Conservation (phyloP, 1,140 invertebrate genomes). For the Aphis gossypii region DNA sequence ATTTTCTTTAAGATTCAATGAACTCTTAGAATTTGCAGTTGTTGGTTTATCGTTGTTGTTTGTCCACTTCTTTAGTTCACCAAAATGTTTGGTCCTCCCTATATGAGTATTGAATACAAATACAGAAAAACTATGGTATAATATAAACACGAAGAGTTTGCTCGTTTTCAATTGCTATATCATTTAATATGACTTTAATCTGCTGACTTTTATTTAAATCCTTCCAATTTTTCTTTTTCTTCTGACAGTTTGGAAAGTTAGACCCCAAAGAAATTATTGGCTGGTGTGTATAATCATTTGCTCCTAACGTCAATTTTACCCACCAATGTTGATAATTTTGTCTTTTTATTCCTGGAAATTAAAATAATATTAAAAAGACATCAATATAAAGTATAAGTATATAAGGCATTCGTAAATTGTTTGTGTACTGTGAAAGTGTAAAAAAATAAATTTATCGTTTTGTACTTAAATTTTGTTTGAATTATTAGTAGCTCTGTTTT, state of each 20-base stretch:
- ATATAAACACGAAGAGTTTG: neutral
- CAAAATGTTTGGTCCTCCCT: neutral
- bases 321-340: constrained; percentile 26
- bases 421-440: neutral
- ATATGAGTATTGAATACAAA: neutral
- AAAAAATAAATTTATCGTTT: neutral
- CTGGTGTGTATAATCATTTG: neutral
- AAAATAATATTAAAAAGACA: neutral
- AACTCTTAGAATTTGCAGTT: neutral
- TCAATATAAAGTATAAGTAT: neutral
- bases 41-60: neutral
- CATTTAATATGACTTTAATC: neutral
- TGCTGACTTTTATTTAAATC: constrained; percentile 22
- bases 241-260: neutral
- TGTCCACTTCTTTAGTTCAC: neutral
- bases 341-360: neutral
- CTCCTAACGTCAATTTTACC: neutral
- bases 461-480: neutral
- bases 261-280: neutral
- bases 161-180: neutral
- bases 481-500: neutral
- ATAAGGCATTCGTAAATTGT: neutral
- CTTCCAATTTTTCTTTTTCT: neutral
- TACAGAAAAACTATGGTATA: neutral
- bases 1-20: neutral